Evolutionary conservation across 2,113 vertebrate genomes (phyloP).

Genomic region (Corythornis vintsioides): DNA sequence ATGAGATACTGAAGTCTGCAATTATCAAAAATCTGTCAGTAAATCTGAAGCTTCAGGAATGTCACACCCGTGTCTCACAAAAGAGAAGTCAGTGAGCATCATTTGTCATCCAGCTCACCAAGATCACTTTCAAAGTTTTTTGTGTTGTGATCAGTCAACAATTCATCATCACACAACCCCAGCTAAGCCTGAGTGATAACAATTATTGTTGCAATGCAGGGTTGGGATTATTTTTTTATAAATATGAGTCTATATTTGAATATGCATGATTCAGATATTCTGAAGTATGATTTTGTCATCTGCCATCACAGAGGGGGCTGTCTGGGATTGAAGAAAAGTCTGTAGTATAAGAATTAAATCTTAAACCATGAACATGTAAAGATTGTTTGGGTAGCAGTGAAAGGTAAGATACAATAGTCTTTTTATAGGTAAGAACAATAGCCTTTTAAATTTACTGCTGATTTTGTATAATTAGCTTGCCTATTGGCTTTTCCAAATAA

Average conservation of each 20-base stretch:
- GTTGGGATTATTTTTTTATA: not conserved
- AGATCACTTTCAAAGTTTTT: not conserved
- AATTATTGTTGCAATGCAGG: not conserved
- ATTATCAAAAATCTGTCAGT: not conserved
- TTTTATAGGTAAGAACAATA: not conserved
- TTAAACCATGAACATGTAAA: not conserved
- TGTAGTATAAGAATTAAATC: not conserved
- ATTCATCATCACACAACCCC: not conserved
- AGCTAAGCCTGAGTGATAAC: not conserved
- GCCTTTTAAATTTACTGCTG: not conserved
- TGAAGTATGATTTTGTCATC: not conserved
- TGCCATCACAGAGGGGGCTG: not conserved
- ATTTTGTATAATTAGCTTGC: not conserved
- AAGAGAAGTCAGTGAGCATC: not conserved
- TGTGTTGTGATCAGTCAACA: not conserved
- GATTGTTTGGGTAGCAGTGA: not conserved
- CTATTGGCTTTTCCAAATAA: not conserved
- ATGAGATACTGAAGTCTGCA: not conserved
- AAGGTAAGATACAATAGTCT: not conserved
- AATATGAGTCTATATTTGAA: not conserved
- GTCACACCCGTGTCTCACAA: accelerated
- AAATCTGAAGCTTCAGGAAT: not conserved
- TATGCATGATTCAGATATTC: not conserved
- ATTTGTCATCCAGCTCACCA: not conserved
- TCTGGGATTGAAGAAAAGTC: not conserved